Conservation (phyloP, 1,140 invertebrate species). For the Mesaphorura yosii region DNA sequence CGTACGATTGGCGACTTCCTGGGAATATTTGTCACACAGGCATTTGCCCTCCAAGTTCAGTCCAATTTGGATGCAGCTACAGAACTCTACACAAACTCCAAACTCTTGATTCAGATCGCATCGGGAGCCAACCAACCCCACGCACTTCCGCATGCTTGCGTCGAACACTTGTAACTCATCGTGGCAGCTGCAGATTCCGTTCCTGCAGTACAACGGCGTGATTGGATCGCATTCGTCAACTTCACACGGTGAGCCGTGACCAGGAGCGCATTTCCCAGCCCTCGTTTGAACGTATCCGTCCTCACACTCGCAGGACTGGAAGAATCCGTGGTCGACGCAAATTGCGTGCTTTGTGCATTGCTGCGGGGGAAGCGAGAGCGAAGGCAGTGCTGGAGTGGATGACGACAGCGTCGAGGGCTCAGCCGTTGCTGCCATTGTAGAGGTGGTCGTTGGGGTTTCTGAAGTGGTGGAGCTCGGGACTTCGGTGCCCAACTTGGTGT, state of each 20-base stretch:
- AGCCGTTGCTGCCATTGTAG: not conserved
- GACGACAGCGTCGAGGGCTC: not conserved
- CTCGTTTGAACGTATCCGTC: conserved; percentile 16
- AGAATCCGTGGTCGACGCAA: conserved; percentile 14
- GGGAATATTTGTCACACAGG: conserved; percentile 18
- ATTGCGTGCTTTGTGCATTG: conserved; percentile 14
- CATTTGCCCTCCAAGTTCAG: conserved; percentile 13
- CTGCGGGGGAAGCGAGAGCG: not conserved
- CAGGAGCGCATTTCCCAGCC: conserved; percentile 9
- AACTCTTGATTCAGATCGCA: conserved; percentile 2
- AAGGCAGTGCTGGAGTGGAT: too few species aligned
- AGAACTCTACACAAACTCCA: conserved; percentile 12
- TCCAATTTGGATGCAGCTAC: conserved; percentile 12
- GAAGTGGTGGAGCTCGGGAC: too few species aligned
- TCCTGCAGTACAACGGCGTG: conserved; percentile 13
- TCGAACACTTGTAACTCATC: conserved; percentile 13
- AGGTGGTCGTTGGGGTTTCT: too few species aligned
- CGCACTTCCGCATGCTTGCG: conserved; percentile 1
- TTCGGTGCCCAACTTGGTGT: too few species aligned
- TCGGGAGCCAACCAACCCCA: conserved; percentile 15
- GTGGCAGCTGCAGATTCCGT: conserved; percentile 8
- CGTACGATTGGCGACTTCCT: conserved; percentile 16
- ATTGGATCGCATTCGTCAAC: conserved; percentile 12
- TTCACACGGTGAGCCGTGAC: conserved; percentile 14
- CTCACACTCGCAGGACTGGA: conserved; percentile 11